phyloP scores from a whole-genome alignment of 2,113 vertebrate species.

The Mormyrus lacerda region DNA sequence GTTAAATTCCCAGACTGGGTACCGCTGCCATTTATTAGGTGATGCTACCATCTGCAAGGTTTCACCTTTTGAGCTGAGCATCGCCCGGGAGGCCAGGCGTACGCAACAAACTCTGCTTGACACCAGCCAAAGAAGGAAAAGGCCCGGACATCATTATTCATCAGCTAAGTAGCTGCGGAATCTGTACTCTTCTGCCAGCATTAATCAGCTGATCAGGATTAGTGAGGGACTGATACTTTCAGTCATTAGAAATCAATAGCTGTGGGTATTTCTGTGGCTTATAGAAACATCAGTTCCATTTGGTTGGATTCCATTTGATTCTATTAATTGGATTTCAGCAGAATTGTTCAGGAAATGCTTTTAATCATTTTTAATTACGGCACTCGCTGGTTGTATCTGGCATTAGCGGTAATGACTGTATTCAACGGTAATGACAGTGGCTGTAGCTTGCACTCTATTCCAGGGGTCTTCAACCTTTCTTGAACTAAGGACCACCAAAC shows the following conservation, averaged over 20 bases:
- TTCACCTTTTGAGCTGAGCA: background rate
- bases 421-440: background rate
- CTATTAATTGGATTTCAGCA: constrained; percentile 11
- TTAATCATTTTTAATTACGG: constrained; percentile 7
- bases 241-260: background rate
- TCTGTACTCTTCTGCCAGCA: background rate
- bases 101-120: background rate
- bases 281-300: constrained; percentile 3
- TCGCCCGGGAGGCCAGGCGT: background rate
- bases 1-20: background rate
- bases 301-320: constrained; percentile 3
- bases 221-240: background rate
- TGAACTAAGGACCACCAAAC: background rate
- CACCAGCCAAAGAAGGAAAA: background rate
- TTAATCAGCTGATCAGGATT: constrained; percentile 6
- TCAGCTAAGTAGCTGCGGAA: constrained; percentile 8
- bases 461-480: background rate
- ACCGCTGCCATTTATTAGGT: background rate
- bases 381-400: background rate
- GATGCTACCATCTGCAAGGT: background rate
- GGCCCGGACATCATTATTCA: background rate
- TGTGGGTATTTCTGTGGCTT: background rate
- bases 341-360: constrained; percentile 3
- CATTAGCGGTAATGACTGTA: background rate
- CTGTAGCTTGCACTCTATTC: background rate